Conservation (phyloP, 2,888 invertebrate species). For the Amphipyra tragopoginis region DNA sequence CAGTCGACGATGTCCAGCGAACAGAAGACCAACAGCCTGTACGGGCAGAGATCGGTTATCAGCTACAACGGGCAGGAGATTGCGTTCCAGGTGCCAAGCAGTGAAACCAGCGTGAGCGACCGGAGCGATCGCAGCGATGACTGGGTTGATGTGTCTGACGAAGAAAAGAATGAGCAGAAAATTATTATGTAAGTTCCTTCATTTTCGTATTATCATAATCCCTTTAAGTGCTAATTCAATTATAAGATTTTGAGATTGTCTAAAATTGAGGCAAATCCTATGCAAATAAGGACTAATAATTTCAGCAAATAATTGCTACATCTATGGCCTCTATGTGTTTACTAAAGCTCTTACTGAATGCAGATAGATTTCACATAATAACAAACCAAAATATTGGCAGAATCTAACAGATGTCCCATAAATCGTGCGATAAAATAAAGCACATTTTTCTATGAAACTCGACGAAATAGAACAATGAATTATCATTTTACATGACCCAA, state of each 20-base stretch:
- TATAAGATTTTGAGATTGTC: constrained; percentile 7
- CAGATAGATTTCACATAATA: constrained; percentile 10
- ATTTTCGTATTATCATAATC: constrained; percentile 3
- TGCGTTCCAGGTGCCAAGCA: constrained; percentile 88
- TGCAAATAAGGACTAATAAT: background rate
- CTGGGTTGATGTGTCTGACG: constrained; percentile 92
- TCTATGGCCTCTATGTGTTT: background rate
- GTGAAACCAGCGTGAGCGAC: constrained; percentile 90
- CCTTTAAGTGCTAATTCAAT: background rate
- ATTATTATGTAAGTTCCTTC: constrained; percentile 89
- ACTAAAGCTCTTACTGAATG: background rate
- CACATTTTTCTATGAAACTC: constrained; percentile 28
- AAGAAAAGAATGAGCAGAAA: constrained; percentile 86
- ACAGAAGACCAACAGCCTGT: constrained; percentile 91
- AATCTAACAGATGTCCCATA: constrained; percentile 18
- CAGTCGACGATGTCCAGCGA: constrained; percentile 90
- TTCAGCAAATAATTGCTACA: background rate
- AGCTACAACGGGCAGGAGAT: constrained; percentile 87
- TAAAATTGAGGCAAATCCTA: background rate
- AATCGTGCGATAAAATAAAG: constrained; percentile 22
- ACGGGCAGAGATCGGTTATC: constrained; percentile 87
- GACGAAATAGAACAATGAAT: constrained; percentile 35
- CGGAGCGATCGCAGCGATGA: constrained; percentile 91
- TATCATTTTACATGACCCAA: constrained; percentile 64
- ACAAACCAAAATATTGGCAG: constrained; percentile 28